A percentile compares a stretch with the other conserved stretches of the same genome.
These are phyloP conservation scores for Columba livia DNA, from an alignment of 2,113 vertebrate genomes.

Conservation along the genomic window DNA sequence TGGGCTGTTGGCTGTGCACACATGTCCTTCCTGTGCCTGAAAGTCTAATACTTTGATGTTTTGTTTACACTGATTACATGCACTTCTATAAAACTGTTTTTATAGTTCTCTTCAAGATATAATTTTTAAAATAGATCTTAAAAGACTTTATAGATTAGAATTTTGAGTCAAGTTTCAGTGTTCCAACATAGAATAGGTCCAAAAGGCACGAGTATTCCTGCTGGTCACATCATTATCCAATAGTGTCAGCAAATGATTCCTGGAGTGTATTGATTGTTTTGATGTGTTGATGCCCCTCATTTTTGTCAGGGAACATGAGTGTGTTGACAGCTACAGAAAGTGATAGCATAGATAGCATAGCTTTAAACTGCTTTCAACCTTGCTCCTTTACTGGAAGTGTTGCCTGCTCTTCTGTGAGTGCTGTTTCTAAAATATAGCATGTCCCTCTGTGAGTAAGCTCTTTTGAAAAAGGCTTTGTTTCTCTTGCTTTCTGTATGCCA, in stretches of 20 bases:
- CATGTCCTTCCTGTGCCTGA: accelerated
- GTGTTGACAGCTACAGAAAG: neutral
- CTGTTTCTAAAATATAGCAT: neutral
- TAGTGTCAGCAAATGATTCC: neutral
- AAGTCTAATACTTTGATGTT: neutral
- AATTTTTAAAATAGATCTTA: neutral
- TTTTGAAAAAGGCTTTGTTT: neutral
- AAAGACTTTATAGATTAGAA: neutral
- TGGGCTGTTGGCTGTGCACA: neutral
- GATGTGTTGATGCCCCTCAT: accelerated
- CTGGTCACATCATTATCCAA: neutral
- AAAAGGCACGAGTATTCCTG: neutral
- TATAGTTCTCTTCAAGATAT: neutral
- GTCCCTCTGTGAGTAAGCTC: neutral
- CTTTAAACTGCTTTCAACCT: neutral
- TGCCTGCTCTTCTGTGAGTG: neutral
- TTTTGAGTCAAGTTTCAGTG: neutral
- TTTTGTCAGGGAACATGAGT: neutral
- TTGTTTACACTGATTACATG: neutral
- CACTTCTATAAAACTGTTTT: neutral
- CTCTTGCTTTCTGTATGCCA: neutral
- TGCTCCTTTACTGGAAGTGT: neutral
- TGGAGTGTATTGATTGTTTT: neutral
- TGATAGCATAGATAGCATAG: neutral
- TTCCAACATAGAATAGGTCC: no score